Evolutionary conservation across 1,140 invertebrate species (phyloP).

Genomic region (Ruditapes philippinarum): DNA sequence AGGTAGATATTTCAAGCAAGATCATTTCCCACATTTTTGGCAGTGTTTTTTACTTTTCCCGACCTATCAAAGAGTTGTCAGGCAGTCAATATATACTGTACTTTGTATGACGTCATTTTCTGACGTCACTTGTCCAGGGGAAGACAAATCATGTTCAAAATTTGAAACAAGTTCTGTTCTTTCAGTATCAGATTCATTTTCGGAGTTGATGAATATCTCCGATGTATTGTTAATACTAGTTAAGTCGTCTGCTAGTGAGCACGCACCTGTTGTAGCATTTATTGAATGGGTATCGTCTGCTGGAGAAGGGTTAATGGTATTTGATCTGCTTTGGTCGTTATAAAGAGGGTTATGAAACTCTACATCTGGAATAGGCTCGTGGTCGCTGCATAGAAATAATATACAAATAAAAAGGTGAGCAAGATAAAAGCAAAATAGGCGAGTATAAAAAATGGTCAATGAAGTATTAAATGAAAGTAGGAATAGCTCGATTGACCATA

Average conservation of each 20-base stretch:
- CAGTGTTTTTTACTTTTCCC: too few species aligned
- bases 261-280: not conserved
- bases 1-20: too few species aligned
- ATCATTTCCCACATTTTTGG: too few species aligned
- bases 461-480: too few species aligned
- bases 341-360: slow-evolving; percentile 61
- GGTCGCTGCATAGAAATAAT: slow-evolving; percentile 41
- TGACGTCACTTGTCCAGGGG: not conserved
- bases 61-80: not conserved
- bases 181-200: not conserved
- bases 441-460: too few species aligned
- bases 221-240: not conserved
- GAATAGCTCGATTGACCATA: too few species aligned
- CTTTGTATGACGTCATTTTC: not conserved
- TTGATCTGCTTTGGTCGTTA: not conserved
- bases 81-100: not conserved
- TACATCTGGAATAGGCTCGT: slow-evolving; percentile 32
- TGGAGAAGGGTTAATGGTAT: not conserved
- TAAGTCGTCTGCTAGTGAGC: not conserved
- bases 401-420: too few species aligned
- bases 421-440: too few species aligned
- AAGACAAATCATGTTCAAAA: not conserved
- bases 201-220: too few species aligned
- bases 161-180: not conserved
- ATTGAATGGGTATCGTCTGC: not conserved